Evolutionary conservation across 2,888 invertebrate genomes (phyloP).

Genomic region (Phragmatobia fuliginosa): DNA sequence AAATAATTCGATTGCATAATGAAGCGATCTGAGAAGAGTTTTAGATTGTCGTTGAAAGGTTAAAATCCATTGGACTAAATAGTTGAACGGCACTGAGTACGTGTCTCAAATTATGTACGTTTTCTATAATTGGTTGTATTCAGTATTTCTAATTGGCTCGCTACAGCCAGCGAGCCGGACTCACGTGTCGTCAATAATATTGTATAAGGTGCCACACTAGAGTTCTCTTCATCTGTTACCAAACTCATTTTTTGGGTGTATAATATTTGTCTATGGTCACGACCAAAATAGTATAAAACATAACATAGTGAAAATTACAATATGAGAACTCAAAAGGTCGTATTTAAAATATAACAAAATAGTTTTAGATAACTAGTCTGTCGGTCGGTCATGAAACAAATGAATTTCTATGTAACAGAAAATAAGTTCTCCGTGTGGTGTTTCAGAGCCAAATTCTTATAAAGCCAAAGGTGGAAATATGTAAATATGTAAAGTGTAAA

Average conservation of each 20-base stretch:
- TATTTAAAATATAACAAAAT: not conserved
- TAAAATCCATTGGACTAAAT: conserved; percentile 43
- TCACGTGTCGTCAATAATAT: conserved; percentile 28
- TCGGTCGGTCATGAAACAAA: not conserved
- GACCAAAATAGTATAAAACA: not conserved
- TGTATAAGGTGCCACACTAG: conserved; percentile 26
- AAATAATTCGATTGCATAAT: conserved; percentile 44
- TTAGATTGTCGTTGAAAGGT: conserved; percentile 42
- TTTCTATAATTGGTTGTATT: conserved; percentile 54
- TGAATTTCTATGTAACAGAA: not conserved
- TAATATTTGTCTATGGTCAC: not conserved
- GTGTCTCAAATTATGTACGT: conserved; percentile 48
- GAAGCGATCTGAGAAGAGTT: conserved; percentile 40
- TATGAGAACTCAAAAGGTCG: not conserved
- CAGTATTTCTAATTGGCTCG: conserved; percentile 48
- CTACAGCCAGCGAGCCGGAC: conserved; percentile 35
- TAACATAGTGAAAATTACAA: not conserved
- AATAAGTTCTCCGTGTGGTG: not conserved
- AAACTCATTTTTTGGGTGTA: not conserved
- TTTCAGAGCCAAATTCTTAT: conserved; percentile 28
- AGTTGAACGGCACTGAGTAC: conserved; percentile 41
- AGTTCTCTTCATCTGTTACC: conserved; percentile 26
- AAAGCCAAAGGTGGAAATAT: conserved; percentile 46
- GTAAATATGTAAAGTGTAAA: conserved; percentile 55
- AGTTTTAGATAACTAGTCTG: not conserved